These are phyloP conservation scores for Paragorgia papillata DNA, from an alignment of 92 coral and sea anemone genomes.

Conservation along the genomic window DNA sequence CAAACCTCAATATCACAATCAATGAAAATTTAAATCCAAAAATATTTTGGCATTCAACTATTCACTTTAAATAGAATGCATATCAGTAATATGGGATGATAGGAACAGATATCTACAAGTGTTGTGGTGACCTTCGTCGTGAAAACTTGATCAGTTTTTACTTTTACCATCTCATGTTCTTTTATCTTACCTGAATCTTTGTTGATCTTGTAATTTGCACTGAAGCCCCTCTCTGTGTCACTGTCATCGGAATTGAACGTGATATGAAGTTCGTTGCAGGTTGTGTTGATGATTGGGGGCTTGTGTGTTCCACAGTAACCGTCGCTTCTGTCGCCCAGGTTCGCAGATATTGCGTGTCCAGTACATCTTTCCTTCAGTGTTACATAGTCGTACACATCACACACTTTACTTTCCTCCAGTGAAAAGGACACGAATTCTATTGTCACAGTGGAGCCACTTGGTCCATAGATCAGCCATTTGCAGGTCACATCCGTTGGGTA, in stretches of 20 bases:
- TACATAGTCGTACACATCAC: conserved; percentile 73
- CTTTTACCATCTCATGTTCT: too few species aligned
- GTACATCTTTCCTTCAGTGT: conserved; percentile 66
- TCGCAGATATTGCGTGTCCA: conserved; percentile 48
- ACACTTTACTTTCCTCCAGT: conserved; percentile 77
- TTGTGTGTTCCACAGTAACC: conserved; percentile 72
- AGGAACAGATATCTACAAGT: too few species aligned
- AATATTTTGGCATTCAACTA: too few species aligned
- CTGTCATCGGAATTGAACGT: conserved; percentile 80
- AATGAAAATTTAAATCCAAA: too few species aligned
- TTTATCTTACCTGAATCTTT: conserved; percentile 63
- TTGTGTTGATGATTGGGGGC: conserved; percentile 65
- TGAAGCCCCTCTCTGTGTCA: conserved; percentile 69
- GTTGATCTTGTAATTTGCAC: conserved; percentile 66
- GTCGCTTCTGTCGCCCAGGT: conserved; percentile 34
- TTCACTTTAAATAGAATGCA: too few species aligned
- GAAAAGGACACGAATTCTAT: conserved; percentile 76
- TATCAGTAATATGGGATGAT: too few species aligned
- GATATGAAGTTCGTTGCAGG: conserved; percentile 67
- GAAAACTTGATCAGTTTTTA: too few species aligned
- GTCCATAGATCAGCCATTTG: conserved; percentile 60
- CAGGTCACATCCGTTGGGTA: conserved; percentile 55
- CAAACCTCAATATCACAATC: too few species aligned
- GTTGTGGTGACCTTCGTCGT: too few species aligned
- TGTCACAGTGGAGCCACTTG: conserved; percentile 50